phyloP scores from a whole-genome alignment of 2,888 invertebrate species.

The Prenolepis imparis region DNA sequence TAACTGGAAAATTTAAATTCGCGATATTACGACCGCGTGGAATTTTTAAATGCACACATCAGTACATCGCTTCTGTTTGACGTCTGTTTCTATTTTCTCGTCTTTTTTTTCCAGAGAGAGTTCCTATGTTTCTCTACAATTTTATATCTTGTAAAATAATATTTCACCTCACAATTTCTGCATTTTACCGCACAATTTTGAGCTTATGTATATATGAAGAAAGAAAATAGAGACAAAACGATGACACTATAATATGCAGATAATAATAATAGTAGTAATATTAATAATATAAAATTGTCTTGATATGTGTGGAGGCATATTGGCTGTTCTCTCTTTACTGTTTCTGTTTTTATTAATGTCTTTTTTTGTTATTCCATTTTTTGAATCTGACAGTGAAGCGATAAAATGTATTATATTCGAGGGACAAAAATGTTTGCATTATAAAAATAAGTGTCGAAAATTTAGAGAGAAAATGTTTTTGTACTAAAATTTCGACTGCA shows the following conservation, averaged over 20 bases:
- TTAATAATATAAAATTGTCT: not conserved
- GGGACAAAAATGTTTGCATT: slow-evolving; percentile 5
- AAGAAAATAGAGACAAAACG: not conserved
- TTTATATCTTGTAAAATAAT: not conserved
- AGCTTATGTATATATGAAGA: not conserved
- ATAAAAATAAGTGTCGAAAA: slow-evolving; percentile 10
- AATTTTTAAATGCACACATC: slow-evolving; percentile 33
- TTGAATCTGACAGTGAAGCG: not conserved
- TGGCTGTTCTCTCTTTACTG: not conserved
- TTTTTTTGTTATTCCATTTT: not conserved
- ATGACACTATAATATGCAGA: not conserved
- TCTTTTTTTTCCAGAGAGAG: not conserved
- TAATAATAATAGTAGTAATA: slow-evolving; percentile 3
- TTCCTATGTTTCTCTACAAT: not conserved
- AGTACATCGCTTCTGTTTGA: slow-evolving; percentile 22
- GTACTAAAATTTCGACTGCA: slow-evolving; percentile 7
- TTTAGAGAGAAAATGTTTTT: not conserved
- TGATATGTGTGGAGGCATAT: not conserved
- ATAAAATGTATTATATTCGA: slow-evolving; percentile 15
- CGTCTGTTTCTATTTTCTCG: slow-evolving; percentile 18
- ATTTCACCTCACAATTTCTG: no score
- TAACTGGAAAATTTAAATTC: slow-evolving; percentile 40
- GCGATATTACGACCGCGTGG: slow-evolving; percentile 23
- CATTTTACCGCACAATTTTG: not conserved
- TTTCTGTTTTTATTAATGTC: not conserved